Percentiles rank a stretch among this genome's conserved stretches.
phyloP scores from a whole-genome alignment of 1,140 invertebrate genomes.

The Drepana arcuata region DNA sequence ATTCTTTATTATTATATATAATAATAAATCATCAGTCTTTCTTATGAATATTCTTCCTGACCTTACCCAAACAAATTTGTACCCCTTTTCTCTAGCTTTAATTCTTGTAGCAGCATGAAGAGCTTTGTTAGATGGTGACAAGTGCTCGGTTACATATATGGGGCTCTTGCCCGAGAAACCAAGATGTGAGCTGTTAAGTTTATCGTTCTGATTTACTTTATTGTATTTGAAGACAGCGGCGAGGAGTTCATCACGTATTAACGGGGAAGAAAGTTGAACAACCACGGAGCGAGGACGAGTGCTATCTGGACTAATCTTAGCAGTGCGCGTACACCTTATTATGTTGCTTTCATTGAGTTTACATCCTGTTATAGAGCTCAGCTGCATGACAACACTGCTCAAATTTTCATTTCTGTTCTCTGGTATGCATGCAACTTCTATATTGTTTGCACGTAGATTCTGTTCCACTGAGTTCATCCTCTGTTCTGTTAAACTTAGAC shows the following conservation, averaged over 20 bases:
- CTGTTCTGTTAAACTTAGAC: no score
- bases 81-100: no score
- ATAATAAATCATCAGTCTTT: no score
- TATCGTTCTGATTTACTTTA: constrained; percentile 6
- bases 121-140: no score
- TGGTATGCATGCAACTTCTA: constrained; percentile 12
- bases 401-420: constrained; percentile 12
- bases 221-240: constrained; percentile 14
- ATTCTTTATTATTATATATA: constrained; percentile 1
- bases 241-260: constrained; percentile 8
- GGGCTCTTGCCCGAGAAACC: no score
- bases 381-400: background rate
- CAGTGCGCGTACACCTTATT: constrained; percentile 5
- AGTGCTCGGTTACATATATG: no score
- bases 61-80: no score
- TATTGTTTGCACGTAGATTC: constrained; percentile 3
- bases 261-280: constrained; percentile 1
- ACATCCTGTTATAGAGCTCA: constrained; percentile 1
- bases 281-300: constrained; percentile 8
- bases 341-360: constrained; percentile 4
- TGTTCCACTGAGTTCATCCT: constrained; percentile 7
- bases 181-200: constrained; percentile 13
- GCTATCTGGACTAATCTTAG: constrained; percentile 6
- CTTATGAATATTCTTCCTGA: no score
- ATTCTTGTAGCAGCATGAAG: no score